Evolutionary conservation across 2,113 vertebrate genomes (phyloP).

Genomic region (Rhea americana): DNA sequence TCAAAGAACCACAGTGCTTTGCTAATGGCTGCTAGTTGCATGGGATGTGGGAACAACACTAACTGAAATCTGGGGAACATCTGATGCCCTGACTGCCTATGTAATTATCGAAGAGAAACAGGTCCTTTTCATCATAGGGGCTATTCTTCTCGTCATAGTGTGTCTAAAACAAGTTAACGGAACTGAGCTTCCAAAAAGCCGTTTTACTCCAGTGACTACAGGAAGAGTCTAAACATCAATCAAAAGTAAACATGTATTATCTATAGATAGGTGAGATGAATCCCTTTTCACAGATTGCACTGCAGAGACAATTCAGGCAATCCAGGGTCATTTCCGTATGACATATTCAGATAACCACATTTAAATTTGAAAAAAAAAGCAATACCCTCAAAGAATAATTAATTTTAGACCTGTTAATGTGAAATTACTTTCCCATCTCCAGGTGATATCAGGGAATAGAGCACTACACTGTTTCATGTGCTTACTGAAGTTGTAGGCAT

Average conservation of each 20-base stretch:
- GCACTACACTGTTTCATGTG: background rate
- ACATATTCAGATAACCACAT: background rate
- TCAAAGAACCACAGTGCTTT: background rate
- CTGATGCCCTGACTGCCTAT: background rate
- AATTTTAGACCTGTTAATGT: background rate
- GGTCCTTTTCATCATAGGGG: background rate
- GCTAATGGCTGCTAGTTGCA: background rate
- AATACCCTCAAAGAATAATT: background rate
- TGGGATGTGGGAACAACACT: background rate
- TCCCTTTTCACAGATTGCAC: background rate
- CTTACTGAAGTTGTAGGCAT: background rate
- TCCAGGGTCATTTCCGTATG: background rate
- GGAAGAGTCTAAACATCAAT: background rate
- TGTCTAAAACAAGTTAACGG: background rate
- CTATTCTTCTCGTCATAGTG: fast-evolving
- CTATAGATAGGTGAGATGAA: background rate
- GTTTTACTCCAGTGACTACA: fast-evolving
- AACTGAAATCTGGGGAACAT: background rate
- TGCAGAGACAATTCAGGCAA: background rate
- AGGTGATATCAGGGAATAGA: background rate
- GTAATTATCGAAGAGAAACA: background rate
- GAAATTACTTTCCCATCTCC: background rate
- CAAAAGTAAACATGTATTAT: background rate
- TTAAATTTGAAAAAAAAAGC: too few relatives aligned
- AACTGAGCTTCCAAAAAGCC: background rate